Evolutionary conservation across 2,888 invertebrate genomes (phyloP), one percentile per base, ranked within the genome.

Genomic region (Hemaris fuciformis): DNA sequence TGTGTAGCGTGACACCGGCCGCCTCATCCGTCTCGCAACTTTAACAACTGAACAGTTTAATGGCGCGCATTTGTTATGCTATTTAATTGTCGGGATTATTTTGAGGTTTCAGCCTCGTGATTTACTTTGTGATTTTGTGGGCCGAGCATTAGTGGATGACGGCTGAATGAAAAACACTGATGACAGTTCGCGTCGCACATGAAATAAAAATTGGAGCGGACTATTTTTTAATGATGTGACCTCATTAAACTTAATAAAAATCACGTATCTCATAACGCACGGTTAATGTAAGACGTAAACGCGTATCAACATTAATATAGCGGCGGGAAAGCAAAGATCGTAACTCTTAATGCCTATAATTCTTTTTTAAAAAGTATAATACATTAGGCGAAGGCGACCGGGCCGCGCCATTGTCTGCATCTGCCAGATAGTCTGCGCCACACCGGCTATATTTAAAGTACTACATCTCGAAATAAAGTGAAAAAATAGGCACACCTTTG

Each of bases 401-500:
- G 31, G 31, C 53, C 18, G 48, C 48, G 53, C 53, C 31, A 53
- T 53, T 53, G 53, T 53, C 53, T 53, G 15, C 53, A 53, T 53
- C 53, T 53, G 53, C 53, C 53, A 53, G 53, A 18, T 27, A 15
- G 53, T 34, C 38, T 38, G 38, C 31, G 45, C 15, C 48, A 48
- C 23, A 38, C 18, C 41, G 41, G 60, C 61, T 57, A 61, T 41
- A 61, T 61, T 31, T 56, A 31, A 61, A 57, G 42, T 27, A 25
- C 34, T 31, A 41, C 43, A 45, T 57, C 57, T 57, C 31, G 31
- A 57, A 61, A 61, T 61, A 61, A 45, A 61, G 57, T 57, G 31
- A 61, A 61, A 61, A 60, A 57, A 42, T 61, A 61, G 61, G 34
- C 56, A 61, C 57, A 57, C 57, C 56, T 61, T 43, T 61, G 53